Evolutionary conservation across 2,113 vertebrate genomes (phyloP), one percentile per base, ranked within the genome.

Genomic region (Leptodactylus fuscus): DNA sequence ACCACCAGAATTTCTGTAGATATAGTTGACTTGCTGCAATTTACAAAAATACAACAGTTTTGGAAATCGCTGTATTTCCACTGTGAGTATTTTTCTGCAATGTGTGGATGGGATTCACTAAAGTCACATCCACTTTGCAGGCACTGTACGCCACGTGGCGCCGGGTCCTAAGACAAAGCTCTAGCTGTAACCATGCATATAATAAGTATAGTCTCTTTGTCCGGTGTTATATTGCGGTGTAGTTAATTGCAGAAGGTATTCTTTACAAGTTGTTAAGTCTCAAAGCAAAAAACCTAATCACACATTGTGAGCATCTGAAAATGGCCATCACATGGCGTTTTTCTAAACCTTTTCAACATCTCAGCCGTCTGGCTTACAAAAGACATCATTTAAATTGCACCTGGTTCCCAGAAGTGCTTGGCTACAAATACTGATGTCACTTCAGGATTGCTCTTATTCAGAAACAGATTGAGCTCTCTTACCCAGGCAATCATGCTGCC

Each of bases 361-460:
- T n/a, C 58, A 62, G 58, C 58, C 24, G 24, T 65, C 60, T 65
- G 60, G 27, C 15, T 65, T 18, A 32, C 60, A 32, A 65, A 16
- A 65, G 27, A 65, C 60, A 16, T 5, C 60, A 29, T 65, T 65
- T 32, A 29, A 15, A 32, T 65, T 65, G 27, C 60, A 65, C 60
- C 60, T 65, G 60, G 29, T 32, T 16, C 29, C 60, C 60, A 65
- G 27, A 65, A 65, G 60, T 62, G 24, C 58, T 62, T 62, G 29
- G 58, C 24, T 62, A 29, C 58, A 62, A 65, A 65, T 65, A 16
- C 60, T 65, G 60, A 32, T 65, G 60, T 65, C 60, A 65, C 60
- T 32, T 65, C 29, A 65, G 27, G 12, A 65, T 65, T 65, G 60
- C 32, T 65, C 27, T 65, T 65, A 32, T 65, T 65, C 60, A 65